These are phyloP conservation scores for Campopleginae sp. DNA, from an alignment of 2,888 invertebrate species.

Conservation along the genomic window DNA sequence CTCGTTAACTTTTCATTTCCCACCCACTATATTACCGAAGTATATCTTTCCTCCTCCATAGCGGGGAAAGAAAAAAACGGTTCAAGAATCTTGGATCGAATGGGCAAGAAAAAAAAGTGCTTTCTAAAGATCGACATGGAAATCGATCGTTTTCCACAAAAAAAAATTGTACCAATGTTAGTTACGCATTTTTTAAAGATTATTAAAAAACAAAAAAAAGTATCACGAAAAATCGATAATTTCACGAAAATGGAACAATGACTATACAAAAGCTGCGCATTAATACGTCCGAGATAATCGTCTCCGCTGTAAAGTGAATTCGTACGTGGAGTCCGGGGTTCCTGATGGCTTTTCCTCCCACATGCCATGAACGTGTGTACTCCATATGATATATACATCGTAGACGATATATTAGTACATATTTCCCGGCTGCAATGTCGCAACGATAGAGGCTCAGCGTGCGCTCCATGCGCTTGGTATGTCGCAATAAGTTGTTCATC, in stretches of 20 bases:
- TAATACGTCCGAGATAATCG: not conserved
- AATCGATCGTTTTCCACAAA: not conserved
- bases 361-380: conserved; percentile 30
- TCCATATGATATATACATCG: conserved; percentile 7
- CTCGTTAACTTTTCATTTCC: not conserved
- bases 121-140: not conserved
- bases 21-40: not conserved
- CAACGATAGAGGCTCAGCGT: conserved; percentile 60
- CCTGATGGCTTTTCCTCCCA: conserved; percentile 38
- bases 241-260: too few relatives aligned
- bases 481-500: conserved; percentile 65
- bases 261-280: not conserved
- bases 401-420: conserved; percentile 12
- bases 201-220: not conserved
- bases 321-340: not conserved
- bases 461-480: conserved; percentile 57
- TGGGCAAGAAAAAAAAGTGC: not conserved
- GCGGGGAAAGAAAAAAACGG: not conserved
- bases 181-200: not conserved
- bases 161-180: not conserved
- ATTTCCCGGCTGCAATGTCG: conserved; percentile 59
- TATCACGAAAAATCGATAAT: not conserved
- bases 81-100: not conserved
- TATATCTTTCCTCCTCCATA: not conserved
- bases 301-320: not conserved